These are phyloP conservation scores for Tyto alba DNA, from an alignment of 2,113 vertebrate species.

Conservation along the genomic window DNA sequence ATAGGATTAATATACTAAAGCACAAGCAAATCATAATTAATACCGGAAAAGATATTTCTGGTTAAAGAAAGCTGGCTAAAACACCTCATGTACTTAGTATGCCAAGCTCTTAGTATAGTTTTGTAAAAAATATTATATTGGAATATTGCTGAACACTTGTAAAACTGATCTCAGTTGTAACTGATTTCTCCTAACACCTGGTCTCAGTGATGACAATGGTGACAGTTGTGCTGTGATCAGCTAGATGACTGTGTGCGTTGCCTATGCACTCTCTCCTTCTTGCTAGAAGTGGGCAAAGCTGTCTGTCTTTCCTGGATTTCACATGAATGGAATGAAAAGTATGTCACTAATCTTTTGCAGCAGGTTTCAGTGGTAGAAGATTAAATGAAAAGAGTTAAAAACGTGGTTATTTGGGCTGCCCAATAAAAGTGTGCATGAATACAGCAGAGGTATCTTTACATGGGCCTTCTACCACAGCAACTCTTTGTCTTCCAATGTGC, in stretches of 20 bases:
- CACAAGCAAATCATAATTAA: neutral
- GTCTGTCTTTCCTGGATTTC: neutral
- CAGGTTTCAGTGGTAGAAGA: neutral
- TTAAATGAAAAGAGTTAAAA: neutral
- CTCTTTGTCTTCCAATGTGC: accelerated
- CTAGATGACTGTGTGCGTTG: neutral
- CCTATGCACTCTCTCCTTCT: neutral
- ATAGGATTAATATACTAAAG: neutral
- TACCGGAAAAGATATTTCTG: neutral
- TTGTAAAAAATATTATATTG: neutral
- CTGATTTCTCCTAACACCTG: neutral
- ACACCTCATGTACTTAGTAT: neutral
- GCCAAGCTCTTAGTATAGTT: neutral
- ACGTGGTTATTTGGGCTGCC: neutral
- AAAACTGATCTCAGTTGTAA: neutral
- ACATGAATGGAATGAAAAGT: neutral
- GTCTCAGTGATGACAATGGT: neutral
- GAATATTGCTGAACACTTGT: neutral
- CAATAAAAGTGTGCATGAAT: accelerated
- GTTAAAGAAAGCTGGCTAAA: neutral
- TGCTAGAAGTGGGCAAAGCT: neutral
- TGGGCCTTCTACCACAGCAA: neutral
- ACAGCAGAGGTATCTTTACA: neutral
- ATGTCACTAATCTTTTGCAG: neutral
- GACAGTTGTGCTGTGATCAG: accelerated